Conservation (phyloP, 2,797 vertebrate species). For the Crypturellus tataupa region DNA sequence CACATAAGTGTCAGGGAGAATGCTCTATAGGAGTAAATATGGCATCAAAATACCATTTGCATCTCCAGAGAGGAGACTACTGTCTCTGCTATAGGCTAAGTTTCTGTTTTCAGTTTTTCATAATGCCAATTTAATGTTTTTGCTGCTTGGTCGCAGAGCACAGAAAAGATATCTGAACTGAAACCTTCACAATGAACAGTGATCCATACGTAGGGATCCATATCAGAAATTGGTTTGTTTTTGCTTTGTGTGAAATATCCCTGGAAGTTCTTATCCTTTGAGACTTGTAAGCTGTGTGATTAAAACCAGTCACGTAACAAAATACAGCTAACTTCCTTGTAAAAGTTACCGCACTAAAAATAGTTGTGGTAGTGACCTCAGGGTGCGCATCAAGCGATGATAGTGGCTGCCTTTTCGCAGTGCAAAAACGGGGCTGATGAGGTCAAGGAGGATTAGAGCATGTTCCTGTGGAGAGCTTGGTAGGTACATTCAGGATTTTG, state of each 20-base stretch:
- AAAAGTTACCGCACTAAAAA: constrained; percentile 53
- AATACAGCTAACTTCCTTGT: neutral
- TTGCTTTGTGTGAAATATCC: neutral
- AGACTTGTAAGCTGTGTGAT: constrained; percentile 15
- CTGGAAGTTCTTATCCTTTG: neutral
- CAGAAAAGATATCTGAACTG: neutral
- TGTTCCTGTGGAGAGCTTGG: neutral
- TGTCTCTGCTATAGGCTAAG: neutral
- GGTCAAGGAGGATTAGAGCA: constrained; percentile 20
- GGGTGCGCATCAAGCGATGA: constrained; percentile 22
- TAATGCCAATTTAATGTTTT: neutral
- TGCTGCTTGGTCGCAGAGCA: constrained; percentile 11
- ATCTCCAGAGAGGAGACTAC: neutral
- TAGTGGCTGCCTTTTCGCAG: neutral
- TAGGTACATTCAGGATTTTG: neutral
- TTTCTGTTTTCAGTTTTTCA: neutral
- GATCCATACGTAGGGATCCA: neutral
- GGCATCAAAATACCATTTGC: neutral
- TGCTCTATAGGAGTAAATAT: neutral
- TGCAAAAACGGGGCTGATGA: neutral
- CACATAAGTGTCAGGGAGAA: accelerated
- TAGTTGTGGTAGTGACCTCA: constrained; percentile 28
- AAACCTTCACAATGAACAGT: neutral
- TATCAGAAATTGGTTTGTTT: neutral
- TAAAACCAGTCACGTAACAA: constrained; percentile 28